These are phyloP conservation scores for Echeneis naucrates DNA, from an alignment of 2,797 vertebrate species.

Conservation along the genomic window DNA sequence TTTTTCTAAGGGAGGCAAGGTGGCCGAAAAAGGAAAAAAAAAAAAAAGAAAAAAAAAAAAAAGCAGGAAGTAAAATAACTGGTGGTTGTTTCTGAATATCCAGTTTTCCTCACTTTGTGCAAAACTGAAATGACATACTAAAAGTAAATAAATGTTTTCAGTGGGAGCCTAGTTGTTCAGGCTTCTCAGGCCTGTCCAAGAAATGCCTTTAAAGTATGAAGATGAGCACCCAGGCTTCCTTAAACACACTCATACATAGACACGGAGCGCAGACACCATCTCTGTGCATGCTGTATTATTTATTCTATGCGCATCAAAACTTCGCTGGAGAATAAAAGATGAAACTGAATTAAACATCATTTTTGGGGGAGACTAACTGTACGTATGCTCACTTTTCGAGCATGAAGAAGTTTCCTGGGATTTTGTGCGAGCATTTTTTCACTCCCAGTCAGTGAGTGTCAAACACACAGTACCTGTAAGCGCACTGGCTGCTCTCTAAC, in stretches of 20 bases:
- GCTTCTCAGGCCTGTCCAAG: conserved; percentile 31
- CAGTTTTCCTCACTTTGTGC: background rate
- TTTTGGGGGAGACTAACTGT: conserved; percentile 25
- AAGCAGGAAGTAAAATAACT: conserved; percentile 33
- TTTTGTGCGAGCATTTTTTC: conserved; percentile 22
- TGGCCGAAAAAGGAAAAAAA: too few relatives aligned
- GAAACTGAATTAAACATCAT: conserved; percentile 63
- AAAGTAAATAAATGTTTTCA: conserved; percentile 51
- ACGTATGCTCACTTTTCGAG: background rate
- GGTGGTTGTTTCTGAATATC: conserved; percentile 36
- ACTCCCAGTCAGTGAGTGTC: conserved; percentile 27
- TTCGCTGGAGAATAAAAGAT: conserved; percentile 32
- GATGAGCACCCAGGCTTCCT: conserved; percentile 31
- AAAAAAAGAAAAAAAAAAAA: conserved; percentile 18
- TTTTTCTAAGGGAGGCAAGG: conserved; percentile 4
- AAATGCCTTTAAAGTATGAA: conserved; percentile 42
- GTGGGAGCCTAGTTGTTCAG: conserved; percentile 28
- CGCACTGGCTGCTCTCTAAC: conserved; percentile 48
- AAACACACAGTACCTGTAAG: conserved; percentile 53
- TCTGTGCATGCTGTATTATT: conserved; percentile 31
- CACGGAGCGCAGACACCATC: background rate
- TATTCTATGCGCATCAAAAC: conserved; percentile 46
- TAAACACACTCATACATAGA: conserved; percentile 31
- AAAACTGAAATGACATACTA: conserved; percentile 40
- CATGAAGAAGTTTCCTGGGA: conserved; percentile 37